A percentile compares a stretch with the other conserved stretches of the same genome.
phyloP scores from a whole-genome alignment of 2,797 vertebrate species.

The Cichlasoma orientale region DNA sequence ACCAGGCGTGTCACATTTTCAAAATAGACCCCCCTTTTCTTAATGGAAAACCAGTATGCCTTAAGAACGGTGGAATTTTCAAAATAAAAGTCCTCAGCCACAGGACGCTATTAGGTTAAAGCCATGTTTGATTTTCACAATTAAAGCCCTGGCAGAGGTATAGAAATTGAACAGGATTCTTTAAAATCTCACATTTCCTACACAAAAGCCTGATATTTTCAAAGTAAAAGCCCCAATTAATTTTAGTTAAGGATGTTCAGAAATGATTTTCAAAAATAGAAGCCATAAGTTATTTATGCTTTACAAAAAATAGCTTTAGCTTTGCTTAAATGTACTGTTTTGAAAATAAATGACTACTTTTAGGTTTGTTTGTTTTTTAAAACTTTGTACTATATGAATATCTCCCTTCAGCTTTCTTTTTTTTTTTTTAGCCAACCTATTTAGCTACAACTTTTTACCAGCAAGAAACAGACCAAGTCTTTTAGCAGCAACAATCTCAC shows the following conservation, averaged over 20 bases:
- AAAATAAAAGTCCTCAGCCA: neutral
- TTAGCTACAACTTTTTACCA: neutral
- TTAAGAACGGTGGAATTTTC: neutral
- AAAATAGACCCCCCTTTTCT: neutral
- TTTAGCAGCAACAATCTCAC: neutral
- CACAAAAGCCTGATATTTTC: neutral
- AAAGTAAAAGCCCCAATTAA: no score
- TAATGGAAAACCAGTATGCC: neutral
- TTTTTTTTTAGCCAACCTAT: neutral
- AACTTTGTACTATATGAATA: neutral
- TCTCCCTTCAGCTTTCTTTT: neutral
- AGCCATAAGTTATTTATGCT: neutral
- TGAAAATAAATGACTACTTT: neutral
- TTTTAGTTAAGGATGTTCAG: neutral
- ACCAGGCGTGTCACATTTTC: neutral
- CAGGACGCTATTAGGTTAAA: neutral
- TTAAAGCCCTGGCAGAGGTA: neutral
- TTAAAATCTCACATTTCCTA: neutral
- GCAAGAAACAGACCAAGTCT: neutral
- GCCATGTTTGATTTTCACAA: neutral
- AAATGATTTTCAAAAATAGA: neutral
- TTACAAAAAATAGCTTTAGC: neutral
- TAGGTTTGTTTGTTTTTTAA: neutral
- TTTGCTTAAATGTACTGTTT: neutral
- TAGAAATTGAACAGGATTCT: neutral